Percentiles rank a stretch among this genome's conserved stretches.
phyloP scores from a whole-genome alignment of 2,888 invertebrate genomes.

The Isoperla grammatica region DNA sequence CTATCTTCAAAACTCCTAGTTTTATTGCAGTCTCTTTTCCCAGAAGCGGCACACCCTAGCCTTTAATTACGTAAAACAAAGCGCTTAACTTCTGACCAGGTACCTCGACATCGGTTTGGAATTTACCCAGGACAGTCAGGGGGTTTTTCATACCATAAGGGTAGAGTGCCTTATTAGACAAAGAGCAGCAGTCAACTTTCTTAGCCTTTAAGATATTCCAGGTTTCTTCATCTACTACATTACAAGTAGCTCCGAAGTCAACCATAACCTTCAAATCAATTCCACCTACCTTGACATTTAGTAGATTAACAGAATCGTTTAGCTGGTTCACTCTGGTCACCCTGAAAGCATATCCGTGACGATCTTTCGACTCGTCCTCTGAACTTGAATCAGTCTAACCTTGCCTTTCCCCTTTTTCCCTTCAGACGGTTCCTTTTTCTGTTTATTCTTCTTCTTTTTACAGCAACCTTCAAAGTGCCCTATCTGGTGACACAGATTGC shows the following conservation, averaged over 20 bases:
- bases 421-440: too few species aligned
- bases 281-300: slow-evolving; percentile 14
- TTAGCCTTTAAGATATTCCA: slow-evolving; percentile 10
- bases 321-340: too few species aligned
- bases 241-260: slow-evolving; percentile 7
- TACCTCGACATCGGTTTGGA: not conserved
- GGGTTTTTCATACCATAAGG: slow-evolving; percentile 3
- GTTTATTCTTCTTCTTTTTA: too few species aligned
- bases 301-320: not conserved
- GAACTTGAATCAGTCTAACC: too few species aligned
- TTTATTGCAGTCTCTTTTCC: slow-evolving; percentile 16
- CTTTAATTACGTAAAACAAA: slow-evolving; percentile 9
- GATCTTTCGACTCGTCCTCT: too few species aligned
- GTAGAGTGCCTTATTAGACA: not conserved
- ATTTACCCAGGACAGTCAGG: slow-evolving; percentile 1
- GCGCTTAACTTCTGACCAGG: not conserved
- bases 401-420: too few species aligned
- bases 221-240: slow-evolving; percentile 10
- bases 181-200: not conserved
- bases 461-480: too few species aligned
- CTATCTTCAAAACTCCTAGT: slow-evolving; percentile 15
- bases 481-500: too few species aligned
- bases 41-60: slow-evolving; percentile 7
- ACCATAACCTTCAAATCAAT: slow-evolving; percentile 5
- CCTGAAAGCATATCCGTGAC: too few species aligned